phyloP scores from a whole-genome alignment of 2,113 vertebrate genomes.

The Lucifuga dentata region DNA sequence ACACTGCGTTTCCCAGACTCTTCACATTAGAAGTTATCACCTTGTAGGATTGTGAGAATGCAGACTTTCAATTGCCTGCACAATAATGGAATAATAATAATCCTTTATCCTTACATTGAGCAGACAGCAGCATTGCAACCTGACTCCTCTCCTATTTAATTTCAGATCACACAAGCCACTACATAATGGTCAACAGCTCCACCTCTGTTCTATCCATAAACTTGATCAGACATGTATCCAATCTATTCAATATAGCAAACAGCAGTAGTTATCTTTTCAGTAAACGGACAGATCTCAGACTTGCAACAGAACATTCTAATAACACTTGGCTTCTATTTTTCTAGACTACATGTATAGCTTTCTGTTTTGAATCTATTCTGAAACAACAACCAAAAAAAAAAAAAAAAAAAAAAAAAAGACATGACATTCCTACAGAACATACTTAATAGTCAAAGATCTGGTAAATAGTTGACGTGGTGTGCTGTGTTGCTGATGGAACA shows the following conservation, averaged over 20 bases:
- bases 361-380: no score
- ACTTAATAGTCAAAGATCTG: background rate
- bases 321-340: background rate
- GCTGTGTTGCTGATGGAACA: background rate
- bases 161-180: no score
- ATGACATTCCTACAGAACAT: no score
- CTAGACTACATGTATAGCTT: background rate
- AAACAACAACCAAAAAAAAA: no score
- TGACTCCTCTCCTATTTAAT: background rate
- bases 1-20: background rate
- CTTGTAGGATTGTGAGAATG: conserved; percentile 26
- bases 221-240: background rate
- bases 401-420: no score
- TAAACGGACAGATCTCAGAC: background rate
- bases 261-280: conserved; percentile 5
- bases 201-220: background rate
- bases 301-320: conserved; percentile 6
- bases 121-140: conserved; percentile 6
- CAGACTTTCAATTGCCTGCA: conserved; percentile 27
- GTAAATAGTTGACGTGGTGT: no score
- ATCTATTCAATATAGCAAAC: background rate
- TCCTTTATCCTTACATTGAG: conserved; percentile 2
- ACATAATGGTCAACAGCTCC: background rate
- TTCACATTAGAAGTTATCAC: conserved; percentile 13
- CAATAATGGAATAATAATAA: conserved; percentile 6